Evolutionary conservation across 2,888 invertebrate genomes (phyloP), one percentile per base, ranked within the genome.

Genomic region (Acronicta psi): DNA sequence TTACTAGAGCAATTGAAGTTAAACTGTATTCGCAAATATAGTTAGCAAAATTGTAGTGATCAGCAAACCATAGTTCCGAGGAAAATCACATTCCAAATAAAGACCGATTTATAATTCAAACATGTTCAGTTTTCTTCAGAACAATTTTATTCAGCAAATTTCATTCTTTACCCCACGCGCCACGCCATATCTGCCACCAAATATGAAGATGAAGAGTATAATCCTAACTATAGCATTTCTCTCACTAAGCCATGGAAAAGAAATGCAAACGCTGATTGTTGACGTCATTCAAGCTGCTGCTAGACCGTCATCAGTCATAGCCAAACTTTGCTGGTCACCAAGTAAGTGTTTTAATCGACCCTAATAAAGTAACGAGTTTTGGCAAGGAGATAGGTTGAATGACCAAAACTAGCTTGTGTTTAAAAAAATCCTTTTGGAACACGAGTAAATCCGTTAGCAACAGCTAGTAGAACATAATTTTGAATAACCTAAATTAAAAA

Each of bases 281-380:
- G 89, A 88, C 69, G 67, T 89, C n/a, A 80, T 91, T 40, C 64
- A 77, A 54, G 73, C 80, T n/a, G 80, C 79, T 70, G 77, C 80
- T 47, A 84, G 79, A 73, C 87, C 90, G 14, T 79, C 86, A 29
- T 77, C 82, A 45, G 71, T 91, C 20, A 79, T 88, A 49, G 85
- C 85, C 31, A 82, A 81, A 63, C 71, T 89, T 55, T 91, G 92
- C 63, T 89, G 89, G 85, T 40, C 81, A 36, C 69, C 75, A 34
- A 70, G 92, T 91, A 83, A 88, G 88, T 68, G 1, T 1, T 34
- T 29, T 29, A 29, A 11, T 29, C 5, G 1, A 25, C 9, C 2
- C 20, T 20, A 20, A 20, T 20, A 20, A 4, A 4, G 5, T 20
- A 4, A 20, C 2, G 0, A 23, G 1, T 6, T 23, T 23, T 7